A percentile compares a stretch with the other conserved stretches of the same genome.
These are phyloP conservation scores for Andrena praecox DNA, from an alignment of 2,888 invertebrate species.

Conservation along the genomic window DNA sequence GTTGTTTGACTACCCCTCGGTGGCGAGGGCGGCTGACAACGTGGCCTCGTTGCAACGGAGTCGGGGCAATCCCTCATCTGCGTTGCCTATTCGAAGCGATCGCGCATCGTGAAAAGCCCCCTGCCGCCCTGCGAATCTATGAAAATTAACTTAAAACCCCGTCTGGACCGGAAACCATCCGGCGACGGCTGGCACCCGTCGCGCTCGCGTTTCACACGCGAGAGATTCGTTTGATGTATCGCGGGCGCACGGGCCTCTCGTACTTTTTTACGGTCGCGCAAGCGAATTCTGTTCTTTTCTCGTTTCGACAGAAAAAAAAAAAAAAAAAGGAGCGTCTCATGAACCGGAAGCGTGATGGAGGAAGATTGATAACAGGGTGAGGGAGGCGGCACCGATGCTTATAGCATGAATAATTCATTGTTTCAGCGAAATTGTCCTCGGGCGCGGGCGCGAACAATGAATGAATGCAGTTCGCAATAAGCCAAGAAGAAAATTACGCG, in stretches of 20 bases:
- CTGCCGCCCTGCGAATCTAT: conserved; percentile 17
- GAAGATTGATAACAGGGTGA: conserved; percentile 42
- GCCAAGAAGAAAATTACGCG: conserved; percentile 68
- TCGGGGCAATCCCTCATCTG: conserved; percentile 45
- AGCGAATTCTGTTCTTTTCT: not conserved
- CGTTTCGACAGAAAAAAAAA: not conserved
- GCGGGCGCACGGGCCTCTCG: not conserved
- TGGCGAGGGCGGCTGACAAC: conserved; percentile 73
- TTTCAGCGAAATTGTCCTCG: conserved; percentile 59
- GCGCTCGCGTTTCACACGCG: conserved; percentile 6
- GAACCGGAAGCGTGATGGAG: conserved; percentile 16
- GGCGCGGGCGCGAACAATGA: conserved; percentile 60
- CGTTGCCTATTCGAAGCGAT: conserved; percentile 62
- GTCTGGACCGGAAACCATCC: conserved; percentile 6
- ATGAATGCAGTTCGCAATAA: conserved; percentile 68
- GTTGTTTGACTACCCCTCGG: conserved; percentile 76
- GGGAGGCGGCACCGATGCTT: conserved; percentile 25
- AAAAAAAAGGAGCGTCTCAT: not conserved
- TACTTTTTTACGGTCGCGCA: not conserved
- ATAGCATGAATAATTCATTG: conserved; percentile 66
- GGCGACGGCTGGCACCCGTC: not conserved
- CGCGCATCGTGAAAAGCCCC: conserved; percentile 55
- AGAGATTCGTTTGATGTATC: not conserved
- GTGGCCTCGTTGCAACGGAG: conserved; percentile 70
- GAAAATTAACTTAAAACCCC: conserved; percentile 53